Conservation (phyloP, 2,888 invertebrate genomes). For the Argynnis bischoffii region DNA sequence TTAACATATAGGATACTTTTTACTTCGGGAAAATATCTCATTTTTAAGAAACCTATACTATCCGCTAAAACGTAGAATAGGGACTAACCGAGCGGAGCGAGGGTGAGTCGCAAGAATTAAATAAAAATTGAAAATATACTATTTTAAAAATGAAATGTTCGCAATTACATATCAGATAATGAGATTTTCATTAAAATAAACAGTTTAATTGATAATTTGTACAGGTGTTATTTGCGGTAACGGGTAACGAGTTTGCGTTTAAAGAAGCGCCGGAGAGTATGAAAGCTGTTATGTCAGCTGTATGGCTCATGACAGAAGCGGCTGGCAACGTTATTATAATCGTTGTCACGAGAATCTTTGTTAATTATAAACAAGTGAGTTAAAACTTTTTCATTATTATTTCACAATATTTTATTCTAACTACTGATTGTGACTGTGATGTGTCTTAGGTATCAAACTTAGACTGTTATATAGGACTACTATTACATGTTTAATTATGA, state of each 20-base stretch:
- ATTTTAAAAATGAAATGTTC: too few species aligned
- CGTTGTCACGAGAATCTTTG: conserved; percentile 85
- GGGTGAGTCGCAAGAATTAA: too few species aligned
- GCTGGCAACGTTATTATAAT: conserved; percentile 93
- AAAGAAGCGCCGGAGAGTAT: conserved; percentile 92
- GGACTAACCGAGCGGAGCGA: too few species aligned
- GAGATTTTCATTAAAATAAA: not conserved
- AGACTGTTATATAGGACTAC: not conserved
- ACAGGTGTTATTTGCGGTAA: conserved; percentile 66
- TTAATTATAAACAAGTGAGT: conserved; percentile 85
- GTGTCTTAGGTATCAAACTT: too few species aligned
- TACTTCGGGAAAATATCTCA: too few species aligned
- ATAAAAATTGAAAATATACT: too few species aligned
- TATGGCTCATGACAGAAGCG: conserved; percentile 91
- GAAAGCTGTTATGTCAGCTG: conserved; percentile 92
- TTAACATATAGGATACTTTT: too few species aligned
- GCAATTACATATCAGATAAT: not conserved
- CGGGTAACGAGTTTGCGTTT: conserved; percentile 94
- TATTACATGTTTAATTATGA: not conserved
- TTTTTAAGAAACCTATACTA: too few species aligned
- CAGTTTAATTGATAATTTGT: not conserved
- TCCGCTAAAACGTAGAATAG: too few species aligned
- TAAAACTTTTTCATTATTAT: not conserved
- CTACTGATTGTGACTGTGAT: too few species aligned
- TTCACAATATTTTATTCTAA: not conserved